Conservation (phyloP, 1,140 invertebrate species). For the Ylistrum balloti region DNA sequence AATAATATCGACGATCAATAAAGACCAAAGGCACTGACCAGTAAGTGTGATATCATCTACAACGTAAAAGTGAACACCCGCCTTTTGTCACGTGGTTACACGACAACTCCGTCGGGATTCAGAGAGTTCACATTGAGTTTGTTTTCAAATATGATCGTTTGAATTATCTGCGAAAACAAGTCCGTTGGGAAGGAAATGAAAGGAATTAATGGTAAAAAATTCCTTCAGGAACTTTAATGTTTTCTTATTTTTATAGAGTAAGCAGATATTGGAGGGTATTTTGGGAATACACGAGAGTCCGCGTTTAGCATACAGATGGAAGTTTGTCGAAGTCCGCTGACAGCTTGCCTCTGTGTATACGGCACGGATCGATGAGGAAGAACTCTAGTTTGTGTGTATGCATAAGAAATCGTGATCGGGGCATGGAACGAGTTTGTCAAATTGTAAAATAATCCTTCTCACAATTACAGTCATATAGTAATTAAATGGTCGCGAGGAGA, state of each 20-base stretch:
- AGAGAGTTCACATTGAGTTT: not conserved
- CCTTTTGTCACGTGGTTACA: too few relatives aligned
- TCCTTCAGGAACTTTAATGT: not conserved
- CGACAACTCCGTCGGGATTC: not conserved
- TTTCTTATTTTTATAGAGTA: constrained; percentile 12
- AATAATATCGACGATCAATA: not conserved
- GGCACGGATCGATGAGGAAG: not conserved
- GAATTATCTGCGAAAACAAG: not conserved
- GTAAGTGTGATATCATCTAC: too few relatives aligned
- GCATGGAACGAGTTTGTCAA: constrained; percentile 37
- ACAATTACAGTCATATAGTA: constrained; percentile 8
- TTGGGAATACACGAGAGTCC: not conserved
- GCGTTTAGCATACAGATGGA: constrained; percentile 38
- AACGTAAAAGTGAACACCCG: not conserved
- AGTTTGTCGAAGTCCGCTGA: not conserved
- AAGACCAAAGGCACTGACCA: not conserved
- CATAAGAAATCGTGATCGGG: constrained; percentile 17
- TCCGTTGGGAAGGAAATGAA: not conserved
- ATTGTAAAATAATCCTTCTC: not conserved
- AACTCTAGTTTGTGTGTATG: not conserved
- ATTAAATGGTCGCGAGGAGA: not conserved
- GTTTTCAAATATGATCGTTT: not conserved
- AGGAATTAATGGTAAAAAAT: not conserved
- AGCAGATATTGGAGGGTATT: not conserved
- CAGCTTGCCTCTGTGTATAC: not conserved